phyloP scores from a whole-genome alignment of 2,888 invertebrate genomes.

The Drosophila histrio region DNA sequence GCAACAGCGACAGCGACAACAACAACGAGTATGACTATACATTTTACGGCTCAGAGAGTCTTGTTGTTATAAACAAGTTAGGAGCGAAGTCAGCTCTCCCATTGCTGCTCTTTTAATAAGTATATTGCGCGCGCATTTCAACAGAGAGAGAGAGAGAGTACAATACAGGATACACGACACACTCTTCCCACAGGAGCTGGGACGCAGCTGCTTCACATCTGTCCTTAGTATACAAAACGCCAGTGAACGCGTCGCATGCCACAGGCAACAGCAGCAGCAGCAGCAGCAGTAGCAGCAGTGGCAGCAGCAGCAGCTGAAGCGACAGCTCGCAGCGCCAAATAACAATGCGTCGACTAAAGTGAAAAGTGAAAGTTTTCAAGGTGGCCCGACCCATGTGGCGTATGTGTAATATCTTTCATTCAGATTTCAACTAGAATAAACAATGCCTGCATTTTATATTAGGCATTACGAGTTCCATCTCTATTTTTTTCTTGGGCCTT shows the following conservation, averaged over 20 bases:
- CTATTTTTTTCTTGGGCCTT: no score
- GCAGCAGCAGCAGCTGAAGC: constrained; percentile 26
- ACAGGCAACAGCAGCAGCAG: constrained; percentile 29
- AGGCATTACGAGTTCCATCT: no score
- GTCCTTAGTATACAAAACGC: constrained; percentile 69
- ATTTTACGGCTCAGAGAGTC: constrained; percentile 24
- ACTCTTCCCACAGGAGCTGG: constrained; percentile 70
- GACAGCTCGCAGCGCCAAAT: constrained; percentile 31
- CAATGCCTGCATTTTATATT: no score
- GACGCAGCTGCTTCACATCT: constrained; percentile 67
- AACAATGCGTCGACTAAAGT: constrained; percentile 50
- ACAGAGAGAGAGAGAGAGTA: constrained; percentile 20
- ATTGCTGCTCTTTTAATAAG: constrained; percentile 11
- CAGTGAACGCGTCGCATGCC: constrained; percentile 55
- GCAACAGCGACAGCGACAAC: constrained; percentile 25
- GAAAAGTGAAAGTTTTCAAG: constrained; percentile 64
- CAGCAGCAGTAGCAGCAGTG: constrained; percentile 14
- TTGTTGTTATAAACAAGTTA: constrained; percentile 67
- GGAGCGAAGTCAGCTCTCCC: constrained; percentile 44
- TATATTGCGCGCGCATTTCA: constrained; percentile 66
- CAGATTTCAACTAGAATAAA: background rate
- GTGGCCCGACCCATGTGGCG: constrained; percentile 34
- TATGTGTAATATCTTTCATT: constrained; percentile 38
- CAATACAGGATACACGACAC: constrained; percentile 20
- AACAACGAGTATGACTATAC: constrained; percentile 27